Conservation (phyloP, 2,888 invertebrate genomes). For the Deilephila porcellus region DNA sequence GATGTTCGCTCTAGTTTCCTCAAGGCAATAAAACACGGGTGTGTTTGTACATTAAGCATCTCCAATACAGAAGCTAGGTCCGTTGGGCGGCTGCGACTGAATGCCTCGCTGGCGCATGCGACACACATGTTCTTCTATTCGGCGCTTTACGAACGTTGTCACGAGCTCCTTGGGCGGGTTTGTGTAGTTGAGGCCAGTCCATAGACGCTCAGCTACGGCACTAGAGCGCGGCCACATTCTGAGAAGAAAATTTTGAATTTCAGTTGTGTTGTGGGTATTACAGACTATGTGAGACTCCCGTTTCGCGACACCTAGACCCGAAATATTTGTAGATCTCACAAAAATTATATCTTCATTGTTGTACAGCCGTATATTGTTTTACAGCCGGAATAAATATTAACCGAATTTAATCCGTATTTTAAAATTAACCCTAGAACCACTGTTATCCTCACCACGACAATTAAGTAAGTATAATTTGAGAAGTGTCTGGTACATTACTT, state of each 20-base stretch:
- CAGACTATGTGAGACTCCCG: too few species aligned
- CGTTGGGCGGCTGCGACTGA: conserved; percentile 87
- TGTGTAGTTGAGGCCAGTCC: conserved; percentile 77
- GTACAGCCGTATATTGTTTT: too few species aligned
- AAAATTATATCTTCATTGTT: too few species aligned
- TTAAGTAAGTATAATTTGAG: too few species aligned
- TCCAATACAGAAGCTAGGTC: conserved; percentile 78
- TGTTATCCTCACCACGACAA: too few species aligned
- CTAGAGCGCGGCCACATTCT: conserved; percentile 93
- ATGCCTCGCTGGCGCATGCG: conserved; percentile 88
- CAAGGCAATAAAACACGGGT: too few species aligned
- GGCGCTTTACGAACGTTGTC: conserved; percentile 39
- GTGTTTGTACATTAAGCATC: neutral
- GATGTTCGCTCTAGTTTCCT: too few species aligned
- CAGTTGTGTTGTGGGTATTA: neutral
- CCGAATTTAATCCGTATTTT: too few species aligned
- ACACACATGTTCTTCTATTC: conserved; percentile 81
- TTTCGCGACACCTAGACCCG: too few species aligned
- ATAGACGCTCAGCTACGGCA: conserved; percentile 93
- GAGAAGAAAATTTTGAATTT: conserved; percentile 1
- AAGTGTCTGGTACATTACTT: conserved; percentile 43
- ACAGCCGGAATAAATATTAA: too few species aligned
- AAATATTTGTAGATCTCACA: too few species aligned
- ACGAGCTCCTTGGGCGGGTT: conserved; percentile 23
- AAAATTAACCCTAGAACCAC: too few species aligned